A percentile compares a stretch with the other conserved stretches of the same genome.
phyloP scores from a whole-genome alignment of 2,888 invertebrate species.

The Rhogogaster chlorosoma region DNA sequence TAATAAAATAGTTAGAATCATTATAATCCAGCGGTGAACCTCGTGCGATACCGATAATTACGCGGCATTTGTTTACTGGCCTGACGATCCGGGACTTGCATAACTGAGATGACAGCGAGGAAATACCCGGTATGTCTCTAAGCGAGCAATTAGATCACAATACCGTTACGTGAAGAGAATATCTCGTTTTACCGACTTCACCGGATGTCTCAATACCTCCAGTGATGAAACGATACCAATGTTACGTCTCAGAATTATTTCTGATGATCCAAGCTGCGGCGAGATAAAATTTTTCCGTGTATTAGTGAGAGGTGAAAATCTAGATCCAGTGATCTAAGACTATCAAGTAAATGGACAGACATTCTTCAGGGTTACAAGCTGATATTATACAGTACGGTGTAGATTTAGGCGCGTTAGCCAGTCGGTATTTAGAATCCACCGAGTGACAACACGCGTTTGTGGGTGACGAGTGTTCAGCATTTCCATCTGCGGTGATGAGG shows the following conservation, averaged over 20 bases:
- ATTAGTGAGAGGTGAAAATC: not conserved
- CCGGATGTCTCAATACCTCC: not conserved
- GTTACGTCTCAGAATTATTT: not conserved
- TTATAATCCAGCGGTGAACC: too few species aligned
- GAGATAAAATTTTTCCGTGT: too few species aligned
- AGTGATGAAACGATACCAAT: too few species aligned
- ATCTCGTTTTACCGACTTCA: not conserved
- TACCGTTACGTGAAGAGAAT: not conserved
- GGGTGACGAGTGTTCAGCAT: not conserved
- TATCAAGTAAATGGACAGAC: not conserved
- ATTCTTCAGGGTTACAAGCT: not conserved
- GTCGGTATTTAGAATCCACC: not conserved
- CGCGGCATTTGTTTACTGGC: too few species aligned
- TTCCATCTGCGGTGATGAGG: not conserved
- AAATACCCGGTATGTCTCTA: too few species aligned
- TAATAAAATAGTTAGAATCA: too few species aligned
- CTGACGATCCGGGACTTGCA: too few species aligned
- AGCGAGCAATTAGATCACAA: not conserved
- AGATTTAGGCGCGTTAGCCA: not conserved
- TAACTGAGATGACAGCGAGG: too few species aligned
- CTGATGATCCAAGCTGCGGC: not conserved
- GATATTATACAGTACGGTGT: not conserved
- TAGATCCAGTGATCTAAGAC: not conserved
- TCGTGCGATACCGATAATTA: too few species aligned
- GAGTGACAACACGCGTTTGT: not conserved